Evolutionary conservation across 2,113 vertebrate genomes (phyloP), one percentile per base, ranked within the genome.

Genomic region (Ginglymostoma cirratum): DNA sequence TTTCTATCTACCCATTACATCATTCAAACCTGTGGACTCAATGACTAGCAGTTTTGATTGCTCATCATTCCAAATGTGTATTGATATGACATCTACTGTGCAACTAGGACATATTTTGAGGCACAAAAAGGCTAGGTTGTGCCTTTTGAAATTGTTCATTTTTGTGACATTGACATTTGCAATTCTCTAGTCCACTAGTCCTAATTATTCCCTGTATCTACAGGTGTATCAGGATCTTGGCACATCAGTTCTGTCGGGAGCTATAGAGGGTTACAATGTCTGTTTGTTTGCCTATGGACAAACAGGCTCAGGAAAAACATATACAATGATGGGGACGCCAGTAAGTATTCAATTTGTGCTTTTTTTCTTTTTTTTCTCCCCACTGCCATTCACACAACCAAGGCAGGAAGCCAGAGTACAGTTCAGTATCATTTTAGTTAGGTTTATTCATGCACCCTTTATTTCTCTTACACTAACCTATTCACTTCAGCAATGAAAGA

Each of bases 231-330:
- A 98, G 97, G 99, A 99, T 96, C 98, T 99, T 97, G 99, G 99
- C 30, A 98, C 98, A 96, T 98, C 98, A 10, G 99, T 99, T 67
- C 97, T 99, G 94, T 98, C 98, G 0, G 98, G 98, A 96, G 99
- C 99, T 5, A 98, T 98, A 55, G 97, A 97, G 97, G 99, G 99
- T 96, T 99, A 99, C 97, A 99, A 99, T n/a, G 98, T 99, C 96
- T 99, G 99, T 96, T 98, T 99, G 96, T 99, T 99, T 97, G 99
- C 99, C 4, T 99, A 99, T 94, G 99, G 99, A 95, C 99, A 99
- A 97, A 99, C 99, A 0, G 99, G 99, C 96, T 99, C 99, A 95
- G 99, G 99, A 96, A 99, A 99, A 97, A 99, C 99, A 0, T 99
- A 99, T 96, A 99, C 99, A 96, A 99, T 99, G 99, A 98, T 99